These are phyloP conservation scores for Leptoclinus maculatus DNA, from an alignment of 2,797 vertebrate genomes.

Conservation along the genomic window DNA sequence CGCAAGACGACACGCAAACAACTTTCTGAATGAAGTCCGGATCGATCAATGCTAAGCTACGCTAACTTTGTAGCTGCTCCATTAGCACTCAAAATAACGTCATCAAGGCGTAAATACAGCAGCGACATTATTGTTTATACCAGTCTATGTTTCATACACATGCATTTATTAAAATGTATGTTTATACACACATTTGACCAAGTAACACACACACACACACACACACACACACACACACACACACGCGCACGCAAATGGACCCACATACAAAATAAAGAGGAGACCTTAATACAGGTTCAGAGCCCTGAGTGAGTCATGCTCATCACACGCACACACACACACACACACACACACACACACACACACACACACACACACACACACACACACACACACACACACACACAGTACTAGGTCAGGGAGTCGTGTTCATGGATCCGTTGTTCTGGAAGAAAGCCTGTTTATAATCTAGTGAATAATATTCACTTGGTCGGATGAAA, in stretches of 20 bases:
- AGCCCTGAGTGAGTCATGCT: too few relatives aligned
- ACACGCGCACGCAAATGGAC: slow-evolving; percentile 3
- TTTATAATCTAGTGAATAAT: slow-evolving; percentile 48
- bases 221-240: slow-evolving; percentile 9
- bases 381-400: slow-evolving; percentile 16
- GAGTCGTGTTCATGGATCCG: slow-evolving; percentile 28
- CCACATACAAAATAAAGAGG: too few relatives aligned
- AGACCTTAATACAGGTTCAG: too few relatives aligned
- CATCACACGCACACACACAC: neutral
- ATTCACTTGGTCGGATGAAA: slow-evolving; percentile 61
- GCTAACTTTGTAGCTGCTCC: too few relatives aligned
- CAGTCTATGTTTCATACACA: neutral
- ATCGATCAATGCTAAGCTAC: too few relatives aligned
- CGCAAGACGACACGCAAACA: too few relatives aligned
- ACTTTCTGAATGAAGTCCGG: too few relatives aligned
- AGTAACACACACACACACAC: neutral
- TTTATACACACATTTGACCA: too few relatives aligned
- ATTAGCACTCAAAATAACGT: too few relatives aligned
- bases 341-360: neutral
- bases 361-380: slow-evolving; percentile 4
- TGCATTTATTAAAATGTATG: too few relatives aligned
- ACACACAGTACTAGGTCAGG: slow-evolving; percentile 12
- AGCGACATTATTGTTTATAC: too few relatives aligned
- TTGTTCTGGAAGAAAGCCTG: slow-evolving; percentile 50
- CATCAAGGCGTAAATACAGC: too few relatives aligned